Base-by-base conservation (phyloP, 92 coral and sea anemone genomes). In the Ricordea florida region DNA sequence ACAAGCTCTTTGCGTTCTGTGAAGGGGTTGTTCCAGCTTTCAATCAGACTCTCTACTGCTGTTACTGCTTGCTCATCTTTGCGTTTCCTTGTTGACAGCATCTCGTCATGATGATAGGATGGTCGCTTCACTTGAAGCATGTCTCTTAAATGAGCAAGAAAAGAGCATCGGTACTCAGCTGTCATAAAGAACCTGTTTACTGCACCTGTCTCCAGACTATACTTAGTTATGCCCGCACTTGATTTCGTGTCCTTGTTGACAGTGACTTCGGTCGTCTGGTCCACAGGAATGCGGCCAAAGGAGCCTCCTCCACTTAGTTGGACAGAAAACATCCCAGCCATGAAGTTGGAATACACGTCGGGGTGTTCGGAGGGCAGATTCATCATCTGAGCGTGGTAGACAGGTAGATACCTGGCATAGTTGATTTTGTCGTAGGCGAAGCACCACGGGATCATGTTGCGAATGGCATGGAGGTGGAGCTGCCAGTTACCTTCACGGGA, bases 91-190 rank as follows among this genome's bases (percentile, higher is more conserved):
- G 87, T 37, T 10, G 87, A 24, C 16, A 38, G 86, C 53, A 80
- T 16, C 46, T 80, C 80, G 21, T 40, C 81, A 56, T 81, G 81
- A 44, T 81, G 74, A 50, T 32, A 62, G 34, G 59, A 63, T n/a
- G 82, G 11, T 15, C 53, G 67, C 21, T 53, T 72, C 8, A 44
- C 17, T 21, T 81, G 87, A 9, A 74, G 76, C 88, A 74, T 74
- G 34, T 33, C 47, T 63, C 57, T 73, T 14, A 70, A 50, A 33
- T 70, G 79, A 20, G 49, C 36, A 15, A 80, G 46, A 40, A 60
- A 79, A 22, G 79, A 81, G 57, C 81, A 81, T 55, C 87, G 29
- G 64, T 81, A 81, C 52, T 81, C 87, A 14, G 88, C 88, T 27
- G 88, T 74, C 88, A 57, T 75, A 44, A 65, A 57, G 57, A 74